These are phyloP conservation scores for Menidia menidia DNA, from an alignment of 2,797 vertebrate genomes.

Conservation along the genomic window DNA sequence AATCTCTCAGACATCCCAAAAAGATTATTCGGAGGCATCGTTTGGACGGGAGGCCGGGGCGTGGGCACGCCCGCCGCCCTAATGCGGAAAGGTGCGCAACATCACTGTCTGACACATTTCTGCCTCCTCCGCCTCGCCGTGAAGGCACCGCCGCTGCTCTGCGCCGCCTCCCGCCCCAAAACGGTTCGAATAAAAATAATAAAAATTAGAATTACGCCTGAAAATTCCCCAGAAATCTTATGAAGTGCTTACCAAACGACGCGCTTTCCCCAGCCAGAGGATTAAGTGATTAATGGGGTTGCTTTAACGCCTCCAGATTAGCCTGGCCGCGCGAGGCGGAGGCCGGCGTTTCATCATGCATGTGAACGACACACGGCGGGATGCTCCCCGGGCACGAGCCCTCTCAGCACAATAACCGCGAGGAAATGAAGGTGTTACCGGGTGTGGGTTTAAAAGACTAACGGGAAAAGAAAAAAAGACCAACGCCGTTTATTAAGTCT, in stretches of 20 bases:
- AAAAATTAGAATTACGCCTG: neutral
- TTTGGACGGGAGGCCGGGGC: constrained; percentile 9
- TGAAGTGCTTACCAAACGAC: too few species aligned
- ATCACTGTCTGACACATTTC: neutral
- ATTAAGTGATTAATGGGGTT: constrained; percentile 71
- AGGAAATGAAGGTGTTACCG: neutral
- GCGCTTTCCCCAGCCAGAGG: constrained; percentile 16
- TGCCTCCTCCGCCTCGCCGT: neutral
- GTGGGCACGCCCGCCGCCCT: constrained; percentile 10
- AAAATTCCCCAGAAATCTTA: too few species aligned
- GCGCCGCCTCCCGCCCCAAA: neutral
- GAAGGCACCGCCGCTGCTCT: neutral
- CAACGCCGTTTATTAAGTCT: neutral
- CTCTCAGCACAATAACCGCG: too few species aligned
- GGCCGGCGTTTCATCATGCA: constrained; percentile 54
- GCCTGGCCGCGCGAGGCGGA: constrained; percentile 46
- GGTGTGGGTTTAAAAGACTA: neutral
- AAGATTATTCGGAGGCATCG: neutral
- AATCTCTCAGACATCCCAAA: constrained; percentile 16
- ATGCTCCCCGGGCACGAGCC: neutral
- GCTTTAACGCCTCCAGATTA: constrained; percentile 58
- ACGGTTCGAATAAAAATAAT: too few species aligned
- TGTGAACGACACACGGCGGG: constrained; percentile 24
- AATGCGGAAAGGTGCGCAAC: constrained; percentile 41
- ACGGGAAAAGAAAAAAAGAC: neutral